Evolutionary conservation across 1,140 invertebrate species (phyloP).

Genomic region (Caenorhabditis latens): DNA sequence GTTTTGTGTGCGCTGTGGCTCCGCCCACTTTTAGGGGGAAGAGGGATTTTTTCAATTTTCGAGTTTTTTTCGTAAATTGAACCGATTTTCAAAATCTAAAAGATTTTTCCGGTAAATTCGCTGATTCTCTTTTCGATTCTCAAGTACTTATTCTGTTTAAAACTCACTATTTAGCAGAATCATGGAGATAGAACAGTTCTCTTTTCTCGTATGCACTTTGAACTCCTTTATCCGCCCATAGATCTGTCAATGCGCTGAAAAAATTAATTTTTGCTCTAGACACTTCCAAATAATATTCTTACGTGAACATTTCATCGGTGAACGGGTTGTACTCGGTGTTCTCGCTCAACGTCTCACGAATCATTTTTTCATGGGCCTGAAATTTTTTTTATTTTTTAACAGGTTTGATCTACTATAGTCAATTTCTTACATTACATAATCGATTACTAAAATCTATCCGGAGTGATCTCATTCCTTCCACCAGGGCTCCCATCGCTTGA

Average conservation of each 20-base stretch:
- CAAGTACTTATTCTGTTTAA: too few species aligned
- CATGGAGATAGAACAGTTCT: conserved; percentile 55
- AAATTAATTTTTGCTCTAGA: not conserved
- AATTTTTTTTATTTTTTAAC: not conserved
- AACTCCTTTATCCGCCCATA: conserved; percentile 62
- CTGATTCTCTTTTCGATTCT: too few species aligned
- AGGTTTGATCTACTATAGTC: not conserved
- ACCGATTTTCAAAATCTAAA: too few species aligned
- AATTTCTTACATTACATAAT: conserved; percentile 42
- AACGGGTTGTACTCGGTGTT: conserved; percentile 38
- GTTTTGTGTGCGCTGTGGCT: not conserved
- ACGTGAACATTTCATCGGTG: conserved; percentile 37
- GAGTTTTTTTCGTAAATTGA: too few species aligned
- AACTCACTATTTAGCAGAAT: conserved; percentile 62
- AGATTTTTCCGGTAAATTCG: too few species aligned
- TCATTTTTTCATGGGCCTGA: conserved; percentile 46
- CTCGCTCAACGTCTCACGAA: conserved; percentile 23
- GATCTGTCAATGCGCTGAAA: conserved; percentile 55
- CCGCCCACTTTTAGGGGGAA: not conserved
- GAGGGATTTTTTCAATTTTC: not conserved
- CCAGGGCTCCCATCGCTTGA: conserved; percentile 58
- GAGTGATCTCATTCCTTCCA: conserved; percentile 58
- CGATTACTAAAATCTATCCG: conserved; percentile 40
- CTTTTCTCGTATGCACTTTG: conserved; percentile 52
- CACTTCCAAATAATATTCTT: not conserved